These are phyloP conservation scores for Protosalanx chinensis DNA, from an alignment of 2,797 vertebrate genomes.

Conservation along the genomic window DNA sequence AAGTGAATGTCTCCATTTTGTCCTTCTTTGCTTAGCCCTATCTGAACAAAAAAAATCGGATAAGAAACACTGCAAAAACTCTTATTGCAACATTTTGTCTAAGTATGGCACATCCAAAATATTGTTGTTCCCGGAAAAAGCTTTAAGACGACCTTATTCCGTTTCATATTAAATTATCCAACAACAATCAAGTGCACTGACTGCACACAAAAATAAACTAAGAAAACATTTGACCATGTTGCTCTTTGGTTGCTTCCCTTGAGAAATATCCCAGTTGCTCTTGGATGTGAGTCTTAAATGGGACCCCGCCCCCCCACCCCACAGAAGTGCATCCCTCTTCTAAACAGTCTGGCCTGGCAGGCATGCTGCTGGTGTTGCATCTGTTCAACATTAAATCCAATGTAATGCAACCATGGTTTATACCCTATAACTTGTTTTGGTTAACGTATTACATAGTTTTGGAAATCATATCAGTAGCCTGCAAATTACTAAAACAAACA, in stretches of 20 bases:
- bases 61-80: too few relatives aligned
- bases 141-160: background rate
- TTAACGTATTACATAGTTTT: background rate
- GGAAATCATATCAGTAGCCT: background rate
- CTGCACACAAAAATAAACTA: background rate
- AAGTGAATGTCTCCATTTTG: constrained; percentile 72
- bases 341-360: background rate
- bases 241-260: background rate
- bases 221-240: background rate
- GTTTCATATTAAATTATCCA: background rate
- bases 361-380: too few relatives aligned
- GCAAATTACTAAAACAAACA: background rate
- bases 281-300: background rate
- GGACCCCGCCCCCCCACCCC: constrained; percentile 8
- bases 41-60: too few relatives aligned
- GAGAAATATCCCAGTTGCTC: background rate
- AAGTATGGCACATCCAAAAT: background rate
- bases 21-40: background rate
- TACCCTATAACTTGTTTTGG: background rate
- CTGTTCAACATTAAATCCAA: too few relatives aligned
- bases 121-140: background rate
- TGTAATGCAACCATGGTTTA: background rate
- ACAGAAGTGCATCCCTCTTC: background rate
- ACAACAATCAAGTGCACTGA: background rate
- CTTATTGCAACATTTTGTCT: too few relatives aligned